A percentile compares a stretch with the other conserved stretches of the same genome.
Conservation (phyloP, 2,797 vertebrate genomes). For the Lagorchestes hirsutus region DNA sequence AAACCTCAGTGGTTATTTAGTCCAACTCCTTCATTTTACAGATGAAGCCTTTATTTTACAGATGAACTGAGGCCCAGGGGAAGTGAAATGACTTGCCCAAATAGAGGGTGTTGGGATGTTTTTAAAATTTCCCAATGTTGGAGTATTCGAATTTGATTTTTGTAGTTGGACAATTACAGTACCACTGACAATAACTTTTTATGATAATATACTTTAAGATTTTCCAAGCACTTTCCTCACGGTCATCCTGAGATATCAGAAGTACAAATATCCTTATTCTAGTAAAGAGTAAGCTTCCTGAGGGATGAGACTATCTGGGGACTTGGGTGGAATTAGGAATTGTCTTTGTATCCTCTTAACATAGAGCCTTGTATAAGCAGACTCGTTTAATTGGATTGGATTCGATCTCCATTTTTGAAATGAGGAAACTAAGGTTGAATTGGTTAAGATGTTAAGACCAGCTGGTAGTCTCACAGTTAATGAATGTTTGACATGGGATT, state of each 20-base stretch:
- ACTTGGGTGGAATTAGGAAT: neutral
- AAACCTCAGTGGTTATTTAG: neutral
- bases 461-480: neutral
- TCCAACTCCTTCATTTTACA: neutral
- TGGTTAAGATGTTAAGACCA: neutral
- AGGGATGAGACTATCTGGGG: neutral
- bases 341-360: neutral
- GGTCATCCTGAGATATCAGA: neutral
- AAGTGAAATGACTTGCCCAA: neutral
- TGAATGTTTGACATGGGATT: neutral
- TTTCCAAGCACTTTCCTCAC: neutral
- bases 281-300: neutral
- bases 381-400: neutral
- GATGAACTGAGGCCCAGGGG: neutral
- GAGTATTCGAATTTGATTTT: neutral
- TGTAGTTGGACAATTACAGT: neutral
- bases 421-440: neutral
- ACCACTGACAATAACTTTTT: neutral
- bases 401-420: neutral
- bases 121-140: neutral
- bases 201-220: neutral
- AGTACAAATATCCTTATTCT: neutral
- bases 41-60: neutral
- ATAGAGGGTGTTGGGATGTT: neutral
- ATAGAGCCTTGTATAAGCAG: neutral